A percentile compares a stretch with the other conserved stretches of the same genome.
Evolutionary conservation across 2,113 vertebrate genomes (phyloP).

Genomic region (Grantiella picta): DNA sequence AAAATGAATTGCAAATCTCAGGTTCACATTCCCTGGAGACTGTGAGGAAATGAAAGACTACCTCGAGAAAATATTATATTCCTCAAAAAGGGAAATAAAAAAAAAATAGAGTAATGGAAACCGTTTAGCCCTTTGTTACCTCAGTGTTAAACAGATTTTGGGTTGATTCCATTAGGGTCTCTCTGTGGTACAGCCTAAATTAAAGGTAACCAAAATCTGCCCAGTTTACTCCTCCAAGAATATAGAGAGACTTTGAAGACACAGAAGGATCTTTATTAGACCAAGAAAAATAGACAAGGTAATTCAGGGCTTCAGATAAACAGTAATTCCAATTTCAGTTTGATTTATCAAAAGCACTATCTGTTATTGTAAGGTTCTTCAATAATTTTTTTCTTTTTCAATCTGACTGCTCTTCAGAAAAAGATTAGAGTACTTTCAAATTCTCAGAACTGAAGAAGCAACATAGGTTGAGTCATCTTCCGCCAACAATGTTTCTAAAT

Average conservation of each 20-base stretch:
- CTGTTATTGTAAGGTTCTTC: background rate
- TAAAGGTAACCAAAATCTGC: background rate
- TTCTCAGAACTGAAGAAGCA: slow-evolving; percentile 42
- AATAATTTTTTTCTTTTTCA: background rate
- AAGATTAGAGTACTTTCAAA: slow-evolving; percentile 29
- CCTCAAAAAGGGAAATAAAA: background rate
- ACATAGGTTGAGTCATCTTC: slow-evolving; percentile 60
- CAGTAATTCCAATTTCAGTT: background rate
- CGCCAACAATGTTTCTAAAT: slow-evolving; percentile 60
- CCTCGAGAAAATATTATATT: background rate
- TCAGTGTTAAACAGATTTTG: background rate
- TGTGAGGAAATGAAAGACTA: background rate
- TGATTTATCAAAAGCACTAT: background rate
- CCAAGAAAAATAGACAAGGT: background rate
- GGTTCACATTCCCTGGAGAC: background rate
- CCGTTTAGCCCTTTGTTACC: background rate
- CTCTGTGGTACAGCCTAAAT: background rate
- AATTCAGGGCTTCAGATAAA: background rate
- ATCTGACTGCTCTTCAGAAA: slow-evolving; percentile 31
- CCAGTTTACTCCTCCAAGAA: background rate
- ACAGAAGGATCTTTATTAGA: background rate
- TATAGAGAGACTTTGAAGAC: background rate
- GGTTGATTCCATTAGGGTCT: background rate
- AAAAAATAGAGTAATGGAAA: background rate
- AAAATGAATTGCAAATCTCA: background rate